Percentiles rank a stretch among this genome's conserved stretches.
phyloP scores from a whole-genome alignment of 2,797 vertebrate species.

The Ispidina lecontei region DNA sequence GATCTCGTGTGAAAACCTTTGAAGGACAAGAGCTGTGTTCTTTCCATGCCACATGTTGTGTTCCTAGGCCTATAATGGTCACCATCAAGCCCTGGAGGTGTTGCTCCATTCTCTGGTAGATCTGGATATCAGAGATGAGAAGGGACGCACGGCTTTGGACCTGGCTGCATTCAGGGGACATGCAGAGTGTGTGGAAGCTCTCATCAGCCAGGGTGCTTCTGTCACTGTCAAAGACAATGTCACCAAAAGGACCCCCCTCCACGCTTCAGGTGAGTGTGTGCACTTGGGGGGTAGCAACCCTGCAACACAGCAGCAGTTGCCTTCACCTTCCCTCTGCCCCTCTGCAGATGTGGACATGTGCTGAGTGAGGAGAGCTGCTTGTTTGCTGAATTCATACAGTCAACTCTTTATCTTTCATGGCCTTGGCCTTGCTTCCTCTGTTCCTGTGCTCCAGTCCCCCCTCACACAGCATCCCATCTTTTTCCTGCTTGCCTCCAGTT shows the following conservation, averaged over 20 bases:
- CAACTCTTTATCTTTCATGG: background rate
- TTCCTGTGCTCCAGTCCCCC: background rate
- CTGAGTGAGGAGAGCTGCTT: background rate
- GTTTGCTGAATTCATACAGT: background rate
- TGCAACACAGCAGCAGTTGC: background rate
- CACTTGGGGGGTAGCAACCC: background rate
- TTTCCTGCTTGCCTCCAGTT: background rate
- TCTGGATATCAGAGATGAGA: slow-evolving; percentile 90
- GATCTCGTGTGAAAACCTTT: background rate
- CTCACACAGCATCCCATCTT: background rate
- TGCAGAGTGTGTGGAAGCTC: slow-evolving; percentile 89
- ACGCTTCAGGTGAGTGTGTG: slow-evolving; percentile 88
- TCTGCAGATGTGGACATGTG: fast-evolving
- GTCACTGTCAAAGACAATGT: slow-evolving; percentile 84
- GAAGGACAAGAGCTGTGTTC: background rate
- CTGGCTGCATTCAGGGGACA: slow-evolving; percentile 92
- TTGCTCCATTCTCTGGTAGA: slow-evolving; percentile 89
- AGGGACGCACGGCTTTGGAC: slow-evolving; percentile 89
- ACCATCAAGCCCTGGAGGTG: slow-evolving; percentile 94
- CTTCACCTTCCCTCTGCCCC: background rate
- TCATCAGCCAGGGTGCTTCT: slow-evolving; percentile 93
- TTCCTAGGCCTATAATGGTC: slow-evolving; percentile 93
- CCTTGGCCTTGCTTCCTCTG: background rate
- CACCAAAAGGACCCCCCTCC: slow-evolving; percentile 88
- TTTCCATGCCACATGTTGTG: background rate